Percentiles rank a stretch among this genome's conserved stretches.
Evolutionary conservation across 2,797 vertebrate species (phyloP).

Genomic region (Sebastes matsubarae): DNA sequence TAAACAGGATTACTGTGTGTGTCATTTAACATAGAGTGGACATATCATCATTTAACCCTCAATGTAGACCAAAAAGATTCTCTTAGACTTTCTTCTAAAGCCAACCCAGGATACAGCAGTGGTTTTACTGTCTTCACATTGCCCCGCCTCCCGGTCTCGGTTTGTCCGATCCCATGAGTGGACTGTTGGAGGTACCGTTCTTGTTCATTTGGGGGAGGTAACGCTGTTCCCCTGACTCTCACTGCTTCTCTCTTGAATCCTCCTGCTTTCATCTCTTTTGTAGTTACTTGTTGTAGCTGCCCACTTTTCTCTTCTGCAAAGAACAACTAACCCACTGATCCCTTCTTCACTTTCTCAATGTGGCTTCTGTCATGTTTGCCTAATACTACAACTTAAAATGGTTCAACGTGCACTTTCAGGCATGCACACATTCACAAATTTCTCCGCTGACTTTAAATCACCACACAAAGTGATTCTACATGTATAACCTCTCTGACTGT

Average conservation of each 20-base stretch:
- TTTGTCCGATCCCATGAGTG: slow-evolving; percentile 60
- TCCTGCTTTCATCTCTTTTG: slow-evolving; percentile 47
- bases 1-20: slow-evolving; percentile 28
- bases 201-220: slow-evolving; percentile 65
- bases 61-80: slow-evolving; percentile 36
- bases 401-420: background rate
- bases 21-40: slow-evolving; percentile 54
- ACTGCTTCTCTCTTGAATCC: slow-evolving; percentile 54
- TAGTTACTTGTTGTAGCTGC: slow-evolving; percentile 62
- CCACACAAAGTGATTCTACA: background rate
- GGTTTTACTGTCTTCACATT: slow-evolving; percentile 58
- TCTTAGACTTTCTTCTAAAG: slow-evolving; percentile 60
- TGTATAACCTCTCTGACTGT: slow-evolving; percentile 5
- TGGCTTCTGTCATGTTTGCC: slow-evolving; percentile 62
- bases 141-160: slow-evolving; percentile 61
- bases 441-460: slow-evolving; percentile 7
- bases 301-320: slow-evolving; percentile 34
- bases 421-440: background rate
- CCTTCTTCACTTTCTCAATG: slow-evolving; percentile 54
- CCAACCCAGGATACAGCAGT: slow-evolving; percentile 55
- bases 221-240: slow-evolving; percentile 52
- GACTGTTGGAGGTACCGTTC: slow-evolving; percentile 70
- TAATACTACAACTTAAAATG: slow-evolving; percentile 21
- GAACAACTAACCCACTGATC: slow-evolving; percentile 61
- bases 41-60: slow-evolving; percentile 53